Percentiles rank a stretch among this genome's conserved stretches.
Conservation (phyloP, 1,140 invertebrate genomes). For the Sarcophaga bullata region DNA sequence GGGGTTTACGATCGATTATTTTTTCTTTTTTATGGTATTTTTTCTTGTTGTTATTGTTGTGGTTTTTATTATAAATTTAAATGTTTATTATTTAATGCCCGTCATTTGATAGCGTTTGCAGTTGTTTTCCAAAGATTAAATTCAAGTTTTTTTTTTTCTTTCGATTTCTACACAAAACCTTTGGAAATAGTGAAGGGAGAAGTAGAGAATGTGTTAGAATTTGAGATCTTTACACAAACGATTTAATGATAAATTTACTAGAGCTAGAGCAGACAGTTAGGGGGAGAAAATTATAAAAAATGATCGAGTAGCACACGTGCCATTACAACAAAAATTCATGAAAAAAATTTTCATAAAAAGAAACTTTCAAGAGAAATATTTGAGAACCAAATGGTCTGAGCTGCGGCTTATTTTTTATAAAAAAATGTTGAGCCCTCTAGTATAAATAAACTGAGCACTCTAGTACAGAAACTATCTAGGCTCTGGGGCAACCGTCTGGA, state of each 20-base stretch:
- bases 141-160: neutral
- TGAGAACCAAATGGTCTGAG: too few species aligned
- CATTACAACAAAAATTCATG: neutral
- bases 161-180: neutral
- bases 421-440: too few species aligned
- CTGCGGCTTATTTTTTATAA: too few species aligned
- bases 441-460: too few species aligned
- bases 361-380: too few species aligned
- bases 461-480: too few species aligned
- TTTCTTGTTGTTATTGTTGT: neutral
- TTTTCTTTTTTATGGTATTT: neutral
- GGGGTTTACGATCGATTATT: too few species aligned
- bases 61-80: neutral
- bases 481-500: too few species aligned
- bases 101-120: constrained; percentile 1
- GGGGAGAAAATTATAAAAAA: neutral
- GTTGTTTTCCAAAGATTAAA: constrained; percentile 20
- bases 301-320: neutral
- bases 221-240: too few species aligned
- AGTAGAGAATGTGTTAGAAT: too few species aligned
- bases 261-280: neutral
- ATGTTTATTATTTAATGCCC: constrained; percentile 21
- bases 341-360: neutral
- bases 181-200: too few species aligned
- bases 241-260: too few species aligned